Percentiles rank a stretch among this genome's conserved stretches.
Conservation (phyloP, 2,113 vertebrate species). For the Glaucidium brasilianum region DNA sequence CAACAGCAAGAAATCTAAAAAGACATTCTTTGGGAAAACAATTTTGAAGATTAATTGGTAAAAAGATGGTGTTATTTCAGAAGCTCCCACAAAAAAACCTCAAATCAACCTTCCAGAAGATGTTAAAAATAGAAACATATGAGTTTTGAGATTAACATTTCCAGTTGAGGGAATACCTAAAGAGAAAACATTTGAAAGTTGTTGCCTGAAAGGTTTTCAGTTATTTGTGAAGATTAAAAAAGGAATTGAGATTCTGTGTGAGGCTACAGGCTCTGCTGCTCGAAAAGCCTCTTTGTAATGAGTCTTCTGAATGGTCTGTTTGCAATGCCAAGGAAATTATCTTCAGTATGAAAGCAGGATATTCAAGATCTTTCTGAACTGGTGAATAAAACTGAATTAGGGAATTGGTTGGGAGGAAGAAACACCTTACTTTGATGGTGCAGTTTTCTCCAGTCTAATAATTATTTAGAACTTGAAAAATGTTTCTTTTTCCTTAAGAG, state of each 20-base stretch:
- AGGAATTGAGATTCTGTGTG: neutral
- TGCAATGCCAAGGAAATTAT: neutral
- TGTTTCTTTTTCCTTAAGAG: rapidly evolving
- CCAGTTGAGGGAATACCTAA: neutral
- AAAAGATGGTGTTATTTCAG: neutral
- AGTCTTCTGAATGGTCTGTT: neutral
- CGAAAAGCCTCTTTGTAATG: neutral
- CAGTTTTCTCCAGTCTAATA: neutral
- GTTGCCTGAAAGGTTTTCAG: constrained; percentile 16
- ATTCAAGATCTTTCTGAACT: neutral
- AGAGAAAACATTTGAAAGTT: neutral
- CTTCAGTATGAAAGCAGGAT: neutral
- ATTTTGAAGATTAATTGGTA: neutral
- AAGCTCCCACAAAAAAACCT: neutral
- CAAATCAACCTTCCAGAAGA: neutral
- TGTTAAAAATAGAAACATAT: neutral
- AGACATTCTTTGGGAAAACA: neutral
- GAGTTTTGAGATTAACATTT: constrained; percentile 26
- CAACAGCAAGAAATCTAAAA: neutral
- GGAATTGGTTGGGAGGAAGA: neutral
- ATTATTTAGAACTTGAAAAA: neutral
- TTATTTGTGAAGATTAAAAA: constrained; percentile 19
- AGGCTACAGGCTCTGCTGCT: neutral
- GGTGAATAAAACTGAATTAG: neutral
- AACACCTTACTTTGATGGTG: neutral